These are phyloP conservation scores for Hydrotaea diabolus DNA, from an alignment of 2,888 invertebrate genomes.

Conservation along the genomic window DNA sequence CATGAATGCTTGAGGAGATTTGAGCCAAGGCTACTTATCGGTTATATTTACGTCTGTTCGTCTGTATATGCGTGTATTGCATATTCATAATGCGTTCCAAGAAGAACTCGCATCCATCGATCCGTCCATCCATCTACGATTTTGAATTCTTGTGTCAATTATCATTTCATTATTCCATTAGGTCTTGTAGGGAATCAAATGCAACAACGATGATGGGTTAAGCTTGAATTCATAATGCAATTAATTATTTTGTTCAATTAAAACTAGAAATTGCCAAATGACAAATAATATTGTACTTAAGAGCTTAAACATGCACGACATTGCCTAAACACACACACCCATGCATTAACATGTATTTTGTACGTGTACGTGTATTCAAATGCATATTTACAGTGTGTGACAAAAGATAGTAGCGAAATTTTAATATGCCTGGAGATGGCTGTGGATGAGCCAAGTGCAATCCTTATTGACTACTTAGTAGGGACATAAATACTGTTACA, in stretches of 20 bases:
- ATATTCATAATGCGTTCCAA: no score
- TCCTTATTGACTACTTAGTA: no score
- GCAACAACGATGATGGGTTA: conserved; percentile 47
- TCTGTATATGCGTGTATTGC: neutral
- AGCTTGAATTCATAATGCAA: conserved; percentile 65
- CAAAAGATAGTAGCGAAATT: no score
- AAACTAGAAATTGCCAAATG: conserved; percentile 64
- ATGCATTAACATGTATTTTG: neutral
- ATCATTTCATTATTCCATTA: conserved; percentile 34
- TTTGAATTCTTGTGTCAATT: conserved; percentile 26
- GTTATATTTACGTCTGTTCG: neutral
- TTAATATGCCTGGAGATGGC: no score
- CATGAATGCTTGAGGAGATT: no score
- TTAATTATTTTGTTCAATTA: conserved; percentile 67
- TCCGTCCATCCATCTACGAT: neutral
- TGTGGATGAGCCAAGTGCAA: no score
- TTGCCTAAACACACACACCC: conserved; percentile 20
- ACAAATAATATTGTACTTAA: conserved; percentile 63
- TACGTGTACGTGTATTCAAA: conserved; percentile 8
- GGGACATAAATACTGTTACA: no score
- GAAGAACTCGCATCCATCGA: neutral
- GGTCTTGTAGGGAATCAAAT: conserved; percentile 43
- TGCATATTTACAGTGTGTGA: conserved; percentile 7
- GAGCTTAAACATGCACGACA: conserved; percentile 58
- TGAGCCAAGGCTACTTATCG: neutral